These are phyloP conservation scores for Anaspis maculata DNA, from an alignment of 2,888 invertebrate genomes.

Conservation along the genomic window DNA sequence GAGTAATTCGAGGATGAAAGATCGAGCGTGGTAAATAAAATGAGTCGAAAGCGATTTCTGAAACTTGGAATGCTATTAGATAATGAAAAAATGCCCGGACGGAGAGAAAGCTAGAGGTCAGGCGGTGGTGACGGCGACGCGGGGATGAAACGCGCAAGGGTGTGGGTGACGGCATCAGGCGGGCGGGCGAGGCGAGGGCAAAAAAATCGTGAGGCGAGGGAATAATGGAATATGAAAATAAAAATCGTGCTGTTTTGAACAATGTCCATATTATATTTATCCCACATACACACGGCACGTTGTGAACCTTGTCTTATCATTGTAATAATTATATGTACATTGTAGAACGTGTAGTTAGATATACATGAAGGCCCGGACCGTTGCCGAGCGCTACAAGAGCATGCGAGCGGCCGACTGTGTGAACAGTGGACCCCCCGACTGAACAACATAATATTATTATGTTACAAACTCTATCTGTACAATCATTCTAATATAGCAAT, in stretches of 20 bases:
- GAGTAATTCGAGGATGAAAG: too few species aligned
- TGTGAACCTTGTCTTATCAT: slow-evolving; percentile 83
- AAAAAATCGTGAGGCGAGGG: too few species aligned
- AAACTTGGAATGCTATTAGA: too few species aligned
- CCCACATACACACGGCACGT: slow-evolving; percentile 87
- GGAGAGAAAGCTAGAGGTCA: too few species aligned
- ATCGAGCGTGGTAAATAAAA: too few species aligned
- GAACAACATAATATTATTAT: slow-evolving; percentile 41
- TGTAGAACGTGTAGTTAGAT: slow-evolving; percentile 58
- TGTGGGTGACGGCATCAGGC: too few species aligned
- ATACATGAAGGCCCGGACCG: slow-evolving; percentile 59
- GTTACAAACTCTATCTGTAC: slow-evolving; percentile 47
- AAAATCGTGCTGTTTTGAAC: slow-evolving; percentile 63
- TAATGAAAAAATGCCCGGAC: too few species aligned
- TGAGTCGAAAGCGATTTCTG: too few species aligned
- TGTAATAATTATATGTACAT: slow-evolving; percentile 65
- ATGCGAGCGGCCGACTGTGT: slow-evolving; percentile 45
- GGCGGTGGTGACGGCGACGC: too few species aligned
- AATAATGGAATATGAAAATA: too few species aligned
- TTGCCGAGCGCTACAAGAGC: slow-evolving; percentile 47
- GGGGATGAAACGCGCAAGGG: too few species aligned
- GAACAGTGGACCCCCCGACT: slow-evolving; percentile 31
- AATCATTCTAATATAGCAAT: slow-evolving; percentile 39
- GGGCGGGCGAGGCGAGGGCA: too few species aligned
- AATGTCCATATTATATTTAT: slow-evolving; percentile 80